Evolutionary conservation across 2,888 invertebrate genomes (phyloP).

Genomic region (Chrysodeixis includens): DNA sequence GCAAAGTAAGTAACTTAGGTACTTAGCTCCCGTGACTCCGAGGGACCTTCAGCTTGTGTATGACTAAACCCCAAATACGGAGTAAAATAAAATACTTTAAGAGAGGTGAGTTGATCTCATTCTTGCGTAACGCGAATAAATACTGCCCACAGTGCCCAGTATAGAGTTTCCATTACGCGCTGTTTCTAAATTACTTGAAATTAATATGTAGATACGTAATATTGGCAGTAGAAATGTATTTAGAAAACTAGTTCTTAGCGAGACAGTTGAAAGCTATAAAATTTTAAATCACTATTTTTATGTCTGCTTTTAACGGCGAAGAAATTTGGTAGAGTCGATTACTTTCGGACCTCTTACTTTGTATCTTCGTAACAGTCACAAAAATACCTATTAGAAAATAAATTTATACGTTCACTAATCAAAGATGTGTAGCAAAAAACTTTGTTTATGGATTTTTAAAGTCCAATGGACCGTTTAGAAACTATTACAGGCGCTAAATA

Average conservation of each 20-base stretch:
- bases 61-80: not conserved
- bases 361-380: not conserved
- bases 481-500: too few relatives aligned
- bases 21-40: not conserved
- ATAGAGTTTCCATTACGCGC: not conserved
- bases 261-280: conserved; percentile 3
- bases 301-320: not conserved
- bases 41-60: not conserved
- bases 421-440: too few relatives aligned
- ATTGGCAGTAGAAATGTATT: not conserved
- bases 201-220: not conserved
- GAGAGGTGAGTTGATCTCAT: not conserved
- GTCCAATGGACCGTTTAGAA: too few relatives aligned
- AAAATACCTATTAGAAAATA: not conserved
- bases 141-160: too few relatives aligned
- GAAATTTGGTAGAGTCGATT: not conserved
- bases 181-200: not conserved
- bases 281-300: not conserved
- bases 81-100: not conserved
- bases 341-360: not conserved
- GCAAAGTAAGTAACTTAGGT: not conserved
- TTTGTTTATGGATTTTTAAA: too few relatives aligned
- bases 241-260: not conserved
- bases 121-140: not conserved
- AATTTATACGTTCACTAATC: too few relatives aligned